These are phyloP conservation scores for Istiophorus platypterus DNA, from an alignment of 2,113 vertebrate genomes.

Conservation along the genomic window DNA sequence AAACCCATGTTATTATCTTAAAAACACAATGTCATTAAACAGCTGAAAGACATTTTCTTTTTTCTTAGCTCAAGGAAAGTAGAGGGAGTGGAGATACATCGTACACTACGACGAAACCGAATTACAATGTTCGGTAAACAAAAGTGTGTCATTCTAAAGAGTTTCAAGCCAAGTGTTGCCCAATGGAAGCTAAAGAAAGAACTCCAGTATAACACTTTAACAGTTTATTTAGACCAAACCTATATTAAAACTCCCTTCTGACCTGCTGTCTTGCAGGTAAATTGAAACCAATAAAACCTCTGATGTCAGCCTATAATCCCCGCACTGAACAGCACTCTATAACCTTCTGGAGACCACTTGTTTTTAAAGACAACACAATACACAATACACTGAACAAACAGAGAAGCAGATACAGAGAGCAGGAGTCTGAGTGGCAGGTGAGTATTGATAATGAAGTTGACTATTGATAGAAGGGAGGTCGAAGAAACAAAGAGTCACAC, in stretches of 20 bases:
- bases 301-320: not conserved
- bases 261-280: not conserved
- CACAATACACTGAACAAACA: conserved; percentile 19
- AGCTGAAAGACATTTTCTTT: not conserved
- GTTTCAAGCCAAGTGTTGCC: not conserved
- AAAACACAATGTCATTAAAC: not conserved
- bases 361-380: not conserved
- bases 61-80: not conserved
- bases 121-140: not conserved
- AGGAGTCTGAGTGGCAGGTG: not conserved
- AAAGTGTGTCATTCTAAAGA: not conserved
- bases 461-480: not conserved
- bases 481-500: conserved; percentile 1
- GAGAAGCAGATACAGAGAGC: not conserved
- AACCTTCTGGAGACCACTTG: not conserved
- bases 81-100: not conserved
- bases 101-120: not conserved
- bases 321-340: not conserved
- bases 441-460: conserved; percentile 9
- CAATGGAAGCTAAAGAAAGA: not conserved
- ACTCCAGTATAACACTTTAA: not conserved
- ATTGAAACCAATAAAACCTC: not conserved
- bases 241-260: not conserved
- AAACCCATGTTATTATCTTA: not conserved
- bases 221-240: not conserved